phyloP scores from a whole-genome alignment of 2,888 invertebrate genomes.

The Saturnia pavonia region DNA sequence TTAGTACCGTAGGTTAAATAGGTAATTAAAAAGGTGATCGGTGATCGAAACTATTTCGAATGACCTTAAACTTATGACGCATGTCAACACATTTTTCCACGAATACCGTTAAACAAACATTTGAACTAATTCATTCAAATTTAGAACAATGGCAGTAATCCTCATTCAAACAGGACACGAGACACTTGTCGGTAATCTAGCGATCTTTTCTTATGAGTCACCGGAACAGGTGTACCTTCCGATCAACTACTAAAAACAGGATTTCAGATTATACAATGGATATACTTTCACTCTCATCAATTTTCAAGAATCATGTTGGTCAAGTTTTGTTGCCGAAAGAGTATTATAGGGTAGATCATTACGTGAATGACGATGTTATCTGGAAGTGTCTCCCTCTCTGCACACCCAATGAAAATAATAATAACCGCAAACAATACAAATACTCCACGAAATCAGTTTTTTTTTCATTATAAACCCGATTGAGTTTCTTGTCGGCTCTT shows the following conservation, averaged over 20 bases:
- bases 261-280: neutral
- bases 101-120: conserved; percentile 3
- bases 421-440: no score
- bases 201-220: conserved; percentile 9
- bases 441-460: no score
- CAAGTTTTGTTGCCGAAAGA: no score
- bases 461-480: no score
- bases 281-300: neutral
- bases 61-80: conserved; percentile 1
- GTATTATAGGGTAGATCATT: no score
- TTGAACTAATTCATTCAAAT: conserved; percentile 1
- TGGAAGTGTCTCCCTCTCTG: no score
- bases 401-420: no score
- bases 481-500: no score
- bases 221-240: conserved; percentile 11
- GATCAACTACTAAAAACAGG: neutral
- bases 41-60: neutral
- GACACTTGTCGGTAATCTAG: conserved; percentile 14
- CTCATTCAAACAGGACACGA: conserved; percentile 10
- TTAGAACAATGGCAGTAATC: neutral
- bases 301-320: neutral
- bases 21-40: no score
- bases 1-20: neutral
- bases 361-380: no score
- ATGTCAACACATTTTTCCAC: conserved; percentile 1